Evolutionary conservation across 2,797 vertebrate species (phyloP), one percentile per base, ranked within the genome.

Genomic region (Brachyrhaphis roseni): DNA sequence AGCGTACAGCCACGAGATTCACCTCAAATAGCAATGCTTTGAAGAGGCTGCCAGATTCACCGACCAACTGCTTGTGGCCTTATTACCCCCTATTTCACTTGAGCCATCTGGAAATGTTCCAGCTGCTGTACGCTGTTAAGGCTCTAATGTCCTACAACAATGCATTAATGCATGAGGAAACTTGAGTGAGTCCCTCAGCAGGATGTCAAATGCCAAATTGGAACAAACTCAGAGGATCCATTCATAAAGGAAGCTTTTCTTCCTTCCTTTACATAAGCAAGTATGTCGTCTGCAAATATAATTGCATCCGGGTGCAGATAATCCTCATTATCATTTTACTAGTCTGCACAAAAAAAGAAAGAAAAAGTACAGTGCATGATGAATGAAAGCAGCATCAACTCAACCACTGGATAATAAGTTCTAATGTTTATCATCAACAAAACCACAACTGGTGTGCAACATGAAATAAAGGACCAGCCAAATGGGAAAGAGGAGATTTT

Each of bases 81-180:
- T 86, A 80, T 86, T 89, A 49, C 74, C 73, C 78, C 84, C 16
- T 57, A 43, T 87, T 92, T 85, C 84, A 89, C 88, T 75, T 46
- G 76, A 84, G 87, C 89, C 93, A 94, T 92, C 84, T 94, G 94
- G 93, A 92, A 86, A 79, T 7, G 66, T 78, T 93, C 91, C 92
- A 92, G 88, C 84, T 71, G 80, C 64, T 79, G 83, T 82, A 64
- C n/a, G 78, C 87, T 83, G 90, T 94, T 90, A 90, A 93, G 83
- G 80, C 74, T 78, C 80, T 53, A 13, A 47, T 45, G 81, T 87
- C 82, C 92, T 86, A 90, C 83, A 89, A 74, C 28, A 45, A 71
- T 18, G 66, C 74, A 78, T 81, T 78, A 49, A 43, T 47, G 75
- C 75, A 76, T 47, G 76, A 83, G 80, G 92, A 92, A 92, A 91